phyloP scores from a whole-genome alignment of 2,888 invertebrate genomes.

The Euphydryas editha region DNA sequence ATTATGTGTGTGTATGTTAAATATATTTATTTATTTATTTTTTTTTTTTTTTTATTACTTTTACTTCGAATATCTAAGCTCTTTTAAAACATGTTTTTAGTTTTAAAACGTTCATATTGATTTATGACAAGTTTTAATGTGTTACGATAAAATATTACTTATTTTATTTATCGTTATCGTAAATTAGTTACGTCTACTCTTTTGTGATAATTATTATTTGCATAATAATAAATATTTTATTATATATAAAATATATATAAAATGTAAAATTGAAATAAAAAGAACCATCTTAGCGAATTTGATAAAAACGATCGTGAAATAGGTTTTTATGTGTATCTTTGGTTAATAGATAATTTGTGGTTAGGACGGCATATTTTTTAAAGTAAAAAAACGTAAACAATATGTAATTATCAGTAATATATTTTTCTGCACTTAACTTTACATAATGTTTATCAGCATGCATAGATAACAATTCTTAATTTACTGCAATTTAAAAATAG shows the following conservation, averaged over 20 bases:
- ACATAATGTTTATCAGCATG: constrained; percentile 15
- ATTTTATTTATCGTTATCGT: constrained; percentile 48
- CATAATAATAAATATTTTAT: neutral
- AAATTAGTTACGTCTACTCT: constrained; percentile 21
- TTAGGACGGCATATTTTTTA: neutral
- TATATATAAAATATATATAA: neutral
- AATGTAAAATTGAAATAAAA: neutral
- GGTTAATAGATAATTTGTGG: neutral
- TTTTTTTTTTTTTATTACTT: no score
- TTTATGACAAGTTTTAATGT: constrained; percentile 52
- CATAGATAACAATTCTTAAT: constrained; percentile 8
- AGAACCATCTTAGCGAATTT: neutral
- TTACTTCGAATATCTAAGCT: neutral
- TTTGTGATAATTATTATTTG: constrained; percentile 8
- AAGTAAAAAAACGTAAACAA: constrained; percentile 7
- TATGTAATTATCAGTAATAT: constrained; percentile 13
- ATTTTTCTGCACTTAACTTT: constrained; percentile 9
- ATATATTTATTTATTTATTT: no score
- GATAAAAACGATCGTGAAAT: neutral
- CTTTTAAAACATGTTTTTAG: constrained; percentile 10
- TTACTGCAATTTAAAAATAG: neutral
- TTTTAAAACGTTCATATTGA: constrained; percentile 37
- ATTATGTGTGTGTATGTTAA: no score
- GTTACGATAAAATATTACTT: constrained; percentile 45
- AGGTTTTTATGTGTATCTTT: neutral